These are phyloP conservation scores for Schizopygopsis malacanthus DNA, from an alignment of 2,797 vertebrate species.

Conservation along the genomic window DNA sequence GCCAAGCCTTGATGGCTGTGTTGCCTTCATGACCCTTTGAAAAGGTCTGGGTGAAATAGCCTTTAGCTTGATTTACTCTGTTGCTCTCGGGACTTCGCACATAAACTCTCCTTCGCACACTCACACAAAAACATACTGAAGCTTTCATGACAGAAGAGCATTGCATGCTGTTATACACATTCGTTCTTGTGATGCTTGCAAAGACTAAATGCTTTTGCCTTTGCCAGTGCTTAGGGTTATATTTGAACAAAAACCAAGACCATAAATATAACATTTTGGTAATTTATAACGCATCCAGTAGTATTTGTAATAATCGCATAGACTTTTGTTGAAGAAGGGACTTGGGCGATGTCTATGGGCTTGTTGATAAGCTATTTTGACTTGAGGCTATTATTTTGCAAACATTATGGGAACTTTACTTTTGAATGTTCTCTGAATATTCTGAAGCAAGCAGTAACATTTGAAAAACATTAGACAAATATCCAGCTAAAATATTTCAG, in stretches of 20 bases:
- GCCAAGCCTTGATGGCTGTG: conserved; percentile 67
- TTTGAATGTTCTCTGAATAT: not conserved
- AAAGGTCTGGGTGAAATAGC: conserved; percentile 66
- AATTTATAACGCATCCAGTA: not conserved
- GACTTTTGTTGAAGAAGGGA: not conserved
- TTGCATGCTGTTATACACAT: not conserved
- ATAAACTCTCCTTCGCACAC: conserved; percentile 58
- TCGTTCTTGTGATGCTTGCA: not conserved
- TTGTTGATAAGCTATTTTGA: not conserved
- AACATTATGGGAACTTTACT: not conserved
- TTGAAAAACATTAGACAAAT: not conserved
- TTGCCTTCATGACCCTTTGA: conserved; percentile 66
- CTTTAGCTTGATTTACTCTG: conserved; percentile 70
- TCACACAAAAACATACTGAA: conserved; percentile 39
- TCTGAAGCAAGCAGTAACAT: not conserved
- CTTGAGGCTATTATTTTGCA: not conserved
- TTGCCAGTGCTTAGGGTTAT: not conserved
- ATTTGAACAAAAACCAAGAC: not conserved
- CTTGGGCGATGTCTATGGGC: not conserved
- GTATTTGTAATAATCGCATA: not conserved
- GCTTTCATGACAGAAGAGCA: not conserved
- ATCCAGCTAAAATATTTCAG: not conserved
- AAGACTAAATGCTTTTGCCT: not conserved
- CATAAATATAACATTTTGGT: not conserved
- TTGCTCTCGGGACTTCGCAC: conserved; percentile 61